Base-by-base conservation (phyloP, 2,888 invertebrate species). In the Acanthosoma haemorrhoidale region DNA sequence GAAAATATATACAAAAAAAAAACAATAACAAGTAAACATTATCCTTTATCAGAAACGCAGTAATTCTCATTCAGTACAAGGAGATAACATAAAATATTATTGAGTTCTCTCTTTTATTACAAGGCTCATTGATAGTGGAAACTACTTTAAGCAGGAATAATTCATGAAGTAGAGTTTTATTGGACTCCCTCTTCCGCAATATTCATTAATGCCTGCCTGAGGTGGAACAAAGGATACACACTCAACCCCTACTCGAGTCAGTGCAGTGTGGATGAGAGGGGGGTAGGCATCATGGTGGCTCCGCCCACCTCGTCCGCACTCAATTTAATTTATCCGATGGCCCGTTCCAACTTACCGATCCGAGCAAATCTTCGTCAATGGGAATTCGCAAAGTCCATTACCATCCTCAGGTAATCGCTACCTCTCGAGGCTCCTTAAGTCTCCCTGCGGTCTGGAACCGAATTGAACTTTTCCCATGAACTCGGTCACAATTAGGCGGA, bases 401-500 rank as follows among this genome's bases (percentile, higher is more conserved):
- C n/a, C n/a, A n/a, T n/a, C n/a, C n/a, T n/a, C n/a, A n/a, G n/a
- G n/a, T n/a, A n/a, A n/a, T n/a, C n/a, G n/a, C n/a, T n/a, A n/a
- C n/a, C n/a, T n/a, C n/a, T n/a, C n/a, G n/a, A n/a, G n/a, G n/a
- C n/a, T n/a, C n/a, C n/a, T n/a, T n/a, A n/a, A n/a, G n/a, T n/a
- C n/a, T n/a, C n/a, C n/a, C n/a, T n/a, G n/a, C n/a, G n/a, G n/a
- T n/a, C n/a, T n/a, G n/a, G n/a, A n/a, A n/a, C n/a, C n/a, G n/a
- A n/a, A n/a, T n/a, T 21, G 51, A 51, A 51, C 25, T 51, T 51
- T 51, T 21, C 13, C 51, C 51, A 51, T 51, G 51, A 51, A 51
- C 25, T 51, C 51, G 13, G 25, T 51, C 18, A 21, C 51, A 51
- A 51, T 51, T 51, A 51, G 18, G 25, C 51, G 21, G 51, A 51